phyloP scores from a whole-genome alignment of 2,888 invertebrate genomes.

The Drosophila heteroneura region DNA sequence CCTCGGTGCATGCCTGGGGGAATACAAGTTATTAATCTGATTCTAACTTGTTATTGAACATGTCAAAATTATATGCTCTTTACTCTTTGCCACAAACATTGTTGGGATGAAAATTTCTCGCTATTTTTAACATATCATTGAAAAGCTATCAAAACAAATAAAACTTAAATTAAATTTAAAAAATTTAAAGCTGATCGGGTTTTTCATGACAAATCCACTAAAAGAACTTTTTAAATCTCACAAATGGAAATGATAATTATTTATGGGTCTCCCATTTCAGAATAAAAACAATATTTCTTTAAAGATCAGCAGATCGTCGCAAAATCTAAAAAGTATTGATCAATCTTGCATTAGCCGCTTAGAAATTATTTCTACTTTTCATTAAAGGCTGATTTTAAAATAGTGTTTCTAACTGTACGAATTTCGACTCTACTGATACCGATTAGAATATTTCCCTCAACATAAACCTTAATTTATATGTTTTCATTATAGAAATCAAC shows the following conservation, averaged over 20 bases:
- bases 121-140: neutral
- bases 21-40: neutral
- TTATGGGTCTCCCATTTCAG: neutral
- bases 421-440: neutral
- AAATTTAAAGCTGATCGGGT: neutral
- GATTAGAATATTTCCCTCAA: neutral
- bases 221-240: neutral
- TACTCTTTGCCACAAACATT: neutral
- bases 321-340: too few relatives aligned
- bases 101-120: neutral
- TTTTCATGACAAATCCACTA: neutral
- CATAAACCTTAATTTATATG: neutral
- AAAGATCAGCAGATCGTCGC: neutral
- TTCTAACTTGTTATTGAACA: neutral
- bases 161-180: neutral
- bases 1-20: conserved; percentile 77
- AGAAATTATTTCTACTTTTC: neutral
- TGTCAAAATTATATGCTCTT: neutral
- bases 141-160: neutral
- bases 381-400: neutral
- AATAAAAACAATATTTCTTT: neutral
- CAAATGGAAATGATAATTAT: neutral
- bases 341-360: neutral
- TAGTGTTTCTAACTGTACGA: neutral
- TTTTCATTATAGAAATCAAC: neutral